Conservation (phyloP, 2,888 invertebrate genomes). For the Trilocha varians region DNA sequence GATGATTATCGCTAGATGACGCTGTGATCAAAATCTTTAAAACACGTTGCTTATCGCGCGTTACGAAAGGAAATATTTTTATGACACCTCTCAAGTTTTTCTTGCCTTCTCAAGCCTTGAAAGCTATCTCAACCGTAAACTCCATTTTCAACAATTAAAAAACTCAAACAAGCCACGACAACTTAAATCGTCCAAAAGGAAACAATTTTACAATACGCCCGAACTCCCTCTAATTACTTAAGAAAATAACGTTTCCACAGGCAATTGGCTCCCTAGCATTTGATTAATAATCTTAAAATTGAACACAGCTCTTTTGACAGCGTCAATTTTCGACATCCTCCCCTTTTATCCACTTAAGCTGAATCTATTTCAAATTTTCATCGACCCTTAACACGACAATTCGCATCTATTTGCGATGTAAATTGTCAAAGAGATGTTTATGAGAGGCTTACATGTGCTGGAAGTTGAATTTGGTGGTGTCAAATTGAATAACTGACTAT, state of each 20-base stretch:
- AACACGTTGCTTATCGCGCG: no score
- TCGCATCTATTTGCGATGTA: constrained; percentile 67
- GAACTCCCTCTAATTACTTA: constrained; percentile 29
- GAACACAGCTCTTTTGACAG: constrained; percentile 65
- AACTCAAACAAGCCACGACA: constrained; percentile 4
- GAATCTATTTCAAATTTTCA: constrained; percentile 69
- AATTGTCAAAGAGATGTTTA: constrained; percentile 59
- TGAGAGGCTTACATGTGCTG: constrained; percentile 37
- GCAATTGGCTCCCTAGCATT: constrained; percentile 23
- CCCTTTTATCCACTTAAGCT: constrained; percentile 64
- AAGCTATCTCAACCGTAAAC: neutral
- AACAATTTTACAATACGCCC: neutral
- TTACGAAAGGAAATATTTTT: no score
- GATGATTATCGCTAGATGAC: no score
- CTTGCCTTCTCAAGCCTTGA: no score
- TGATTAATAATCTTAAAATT: constrained; percentile 69
- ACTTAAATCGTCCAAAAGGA: constrained; percentile 8
- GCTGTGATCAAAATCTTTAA: no score
- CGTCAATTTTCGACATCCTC: constrained; percentile 61
- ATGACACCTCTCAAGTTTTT: no score
- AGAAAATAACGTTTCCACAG: constrained; percentile 24
- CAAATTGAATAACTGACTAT: no score
- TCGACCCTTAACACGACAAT: constrained; percentile 66
- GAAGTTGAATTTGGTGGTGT: constrained; percentile 9
- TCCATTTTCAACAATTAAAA: neutral